Evolutionary conservation across 2,113 vertebrate genomes (phyloP).

Genomic region (Alligator sinensis): DNA sequence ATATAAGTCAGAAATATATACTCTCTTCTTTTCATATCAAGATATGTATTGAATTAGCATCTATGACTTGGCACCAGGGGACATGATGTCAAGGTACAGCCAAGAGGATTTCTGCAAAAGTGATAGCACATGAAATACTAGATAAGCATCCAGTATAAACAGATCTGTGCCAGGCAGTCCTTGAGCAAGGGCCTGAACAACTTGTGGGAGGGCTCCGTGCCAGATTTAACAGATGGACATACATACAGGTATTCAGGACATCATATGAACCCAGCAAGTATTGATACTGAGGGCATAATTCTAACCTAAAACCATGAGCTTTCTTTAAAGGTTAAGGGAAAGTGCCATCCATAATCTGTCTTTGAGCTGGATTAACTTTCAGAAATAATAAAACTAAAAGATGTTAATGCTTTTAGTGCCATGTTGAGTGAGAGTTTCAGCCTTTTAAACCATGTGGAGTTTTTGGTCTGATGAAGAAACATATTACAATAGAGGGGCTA

Average conservation of each 20-base stretch:
- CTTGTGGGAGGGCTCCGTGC: conserved; percentile 53
- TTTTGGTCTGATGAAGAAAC: conserved; percentile 4
- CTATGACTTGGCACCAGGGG: background rate
- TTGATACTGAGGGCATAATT: conserved; percentile 69
- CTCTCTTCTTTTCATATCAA: background rate
- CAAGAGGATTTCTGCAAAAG: background rate
- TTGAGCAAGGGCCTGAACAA: conserved; percentile 41
- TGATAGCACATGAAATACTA: conserved; percentile 43
- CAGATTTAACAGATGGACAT: conserved; percentile 64
- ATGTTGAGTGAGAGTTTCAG: background rate
- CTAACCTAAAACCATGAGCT: conserved; percentile 73
- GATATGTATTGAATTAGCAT: background rate
- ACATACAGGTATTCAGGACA: conserved; percentile 59
- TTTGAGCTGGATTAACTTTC: conserved; percentile 70
- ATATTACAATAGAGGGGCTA: background rate
- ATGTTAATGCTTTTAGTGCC: background rate
- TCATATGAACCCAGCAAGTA: conserved; percentile 71
- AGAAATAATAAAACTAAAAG: conserved; percentile 64
- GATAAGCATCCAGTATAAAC: conserved; percentile 10
- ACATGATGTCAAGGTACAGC: background rate
- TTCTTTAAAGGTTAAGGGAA: conserved; percentile 73
- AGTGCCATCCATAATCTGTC: conserved; percentile 16
- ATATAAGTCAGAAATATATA: background rate
- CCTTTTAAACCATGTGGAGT: conserved; percentile 40
- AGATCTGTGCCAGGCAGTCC: background rate